Conservation (phyloP, 1,140 invertebrate species). For the Tenebrio molitor region DNA sequence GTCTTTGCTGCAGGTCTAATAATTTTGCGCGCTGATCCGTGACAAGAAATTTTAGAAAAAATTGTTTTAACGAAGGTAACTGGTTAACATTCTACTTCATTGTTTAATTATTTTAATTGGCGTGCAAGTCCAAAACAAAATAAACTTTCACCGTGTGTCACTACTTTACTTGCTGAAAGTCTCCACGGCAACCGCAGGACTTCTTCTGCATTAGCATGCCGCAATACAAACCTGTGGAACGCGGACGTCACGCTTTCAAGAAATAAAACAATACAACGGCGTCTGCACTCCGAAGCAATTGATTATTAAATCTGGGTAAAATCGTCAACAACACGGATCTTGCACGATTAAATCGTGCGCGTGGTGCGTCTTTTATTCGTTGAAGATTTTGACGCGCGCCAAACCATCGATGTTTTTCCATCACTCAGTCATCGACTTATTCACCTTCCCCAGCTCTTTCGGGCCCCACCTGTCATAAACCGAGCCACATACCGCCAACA, state of each 20-base stretch:
- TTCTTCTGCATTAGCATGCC: constrained; percentile 13
- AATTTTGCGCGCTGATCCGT: too few relatives aligned
- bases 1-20: too few relatives aligned
- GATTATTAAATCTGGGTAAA: constrained; percentile 6
- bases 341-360: not conserved
- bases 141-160: constrained; percentile 29
- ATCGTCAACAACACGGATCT: not conserved
- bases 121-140: constrained; percentile 23
- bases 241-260: constrained; percentile 36
- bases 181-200: not conserved
- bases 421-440: constrained; percentile 34
- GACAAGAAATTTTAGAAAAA: too few relatives aligned
- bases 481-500: constrained; percentile 42
- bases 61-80: too few relatives aligned
- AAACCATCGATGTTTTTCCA: constrained; percentile 12
- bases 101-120: constrained; percentile 34
- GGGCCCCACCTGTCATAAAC: constrained; percentile 42
- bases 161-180: constrained; percentile 26
- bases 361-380: not conserved
- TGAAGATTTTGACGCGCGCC: too few relatives aligned
- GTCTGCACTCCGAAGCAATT: constrained; percentile 25
- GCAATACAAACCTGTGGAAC: constrained; percentile 26
- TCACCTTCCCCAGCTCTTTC: constrained; percentile 34
- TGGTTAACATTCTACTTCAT: too few relatives aligned
- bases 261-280: constrained; percentile 28